Percentiles rank a stretch among this genome's conserved stretches.
Conservation (phyloP, 2,113 vertebrate genomes). For the Microtus ochrogaster region DNA sequence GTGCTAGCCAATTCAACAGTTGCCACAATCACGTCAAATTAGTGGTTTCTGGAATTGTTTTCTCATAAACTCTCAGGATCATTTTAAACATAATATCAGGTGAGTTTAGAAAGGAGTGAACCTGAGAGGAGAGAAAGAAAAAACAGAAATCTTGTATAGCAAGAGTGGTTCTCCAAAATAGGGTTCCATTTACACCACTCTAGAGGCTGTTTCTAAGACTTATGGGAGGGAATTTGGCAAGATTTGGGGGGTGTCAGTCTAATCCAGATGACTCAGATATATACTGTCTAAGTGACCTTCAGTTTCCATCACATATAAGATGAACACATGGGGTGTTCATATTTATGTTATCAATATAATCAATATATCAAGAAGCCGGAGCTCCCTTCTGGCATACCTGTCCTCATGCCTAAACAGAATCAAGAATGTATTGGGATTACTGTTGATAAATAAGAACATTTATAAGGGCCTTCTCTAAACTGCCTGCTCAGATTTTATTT, state of each 20-base stretch:
- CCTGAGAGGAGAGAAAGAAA: no score
- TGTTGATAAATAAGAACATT: background rate
- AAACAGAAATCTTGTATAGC: background rate
- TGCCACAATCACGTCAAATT: rapidly evolving
- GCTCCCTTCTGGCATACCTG: background rate
- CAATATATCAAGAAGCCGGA: background rate
- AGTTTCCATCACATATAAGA: background rate
- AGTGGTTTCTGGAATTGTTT: background rate
- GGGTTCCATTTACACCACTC: background rate
- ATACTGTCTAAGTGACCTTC: background rate
- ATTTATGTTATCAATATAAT: background rate
- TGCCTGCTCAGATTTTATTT: background rate
- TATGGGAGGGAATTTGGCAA: background rate
- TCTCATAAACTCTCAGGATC: background rate
- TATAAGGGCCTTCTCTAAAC: background rate
- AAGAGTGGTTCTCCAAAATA: background rate
- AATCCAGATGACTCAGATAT: background rate
- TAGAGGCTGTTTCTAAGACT: background rate
- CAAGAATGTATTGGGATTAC: background rate
- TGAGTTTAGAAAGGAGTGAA: background rate
- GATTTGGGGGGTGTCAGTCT: background rate
- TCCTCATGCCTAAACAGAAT: background rate
- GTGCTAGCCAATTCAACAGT: background rate
- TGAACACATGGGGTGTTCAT: no score
- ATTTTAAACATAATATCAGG: background rate